Evolutionary conservation across 1,140 invertebrate species (phyloP).

Genomic region (Grapholita molesta): DNA sequence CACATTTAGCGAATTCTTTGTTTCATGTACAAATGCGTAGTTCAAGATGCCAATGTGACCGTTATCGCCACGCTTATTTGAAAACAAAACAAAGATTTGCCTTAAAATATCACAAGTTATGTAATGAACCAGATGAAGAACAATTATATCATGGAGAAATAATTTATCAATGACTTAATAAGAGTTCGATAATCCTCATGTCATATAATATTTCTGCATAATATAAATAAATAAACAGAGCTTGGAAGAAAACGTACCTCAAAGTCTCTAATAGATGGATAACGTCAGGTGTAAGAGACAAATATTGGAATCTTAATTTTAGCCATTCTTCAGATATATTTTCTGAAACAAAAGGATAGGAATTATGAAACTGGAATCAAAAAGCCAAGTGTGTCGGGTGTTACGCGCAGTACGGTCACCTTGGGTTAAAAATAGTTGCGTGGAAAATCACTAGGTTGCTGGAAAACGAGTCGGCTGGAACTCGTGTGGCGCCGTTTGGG

Average conservation of each 20-base stretch:
- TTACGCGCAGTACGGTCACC: background rate
- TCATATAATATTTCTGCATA: conserved; percentile 68
- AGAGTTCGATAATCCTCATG: conserved; percentile 13
- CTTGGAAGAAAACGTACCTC: conserved; percentile 59
- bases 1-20: background rate
- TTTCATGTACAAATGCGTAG: background rate
- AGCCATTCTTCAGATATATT: conserved; percentile 87
- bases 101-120: conserved; percentile 27
- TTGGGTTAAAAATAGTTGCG: background rate
- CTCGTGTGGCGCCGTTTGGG: background rate
- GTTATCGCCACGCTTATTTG: background rate
- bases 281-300: conserved; percentile 82
- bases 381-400: background rate
- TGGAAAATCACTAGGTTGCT: conserved; percentile 1
- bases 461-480: background rate
- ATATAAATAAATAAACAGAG: conserved; percentile 34
- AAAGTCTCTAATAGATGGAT: conserved; percentile 82
- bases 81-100: conserved; percentile 47
- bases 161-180: conserved; percentile 26
- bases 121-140: conserved; percentile 21
- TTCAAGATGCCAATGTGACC: background rate
- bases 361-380: conserved; percentile 3
- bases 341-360: conserved; percentile 71
- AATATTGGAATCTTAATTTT: conserved; percentile 84
- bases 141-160: conserved; percentile 68